A percentile compares a stretch with the other conserved stretches of the same genome.
These are phyloP conservation scores for Venustaconcha ellipsiformis DNA, from an alignment of 1,140 invertebrate species.

Conservation along the genomic window DNA sequence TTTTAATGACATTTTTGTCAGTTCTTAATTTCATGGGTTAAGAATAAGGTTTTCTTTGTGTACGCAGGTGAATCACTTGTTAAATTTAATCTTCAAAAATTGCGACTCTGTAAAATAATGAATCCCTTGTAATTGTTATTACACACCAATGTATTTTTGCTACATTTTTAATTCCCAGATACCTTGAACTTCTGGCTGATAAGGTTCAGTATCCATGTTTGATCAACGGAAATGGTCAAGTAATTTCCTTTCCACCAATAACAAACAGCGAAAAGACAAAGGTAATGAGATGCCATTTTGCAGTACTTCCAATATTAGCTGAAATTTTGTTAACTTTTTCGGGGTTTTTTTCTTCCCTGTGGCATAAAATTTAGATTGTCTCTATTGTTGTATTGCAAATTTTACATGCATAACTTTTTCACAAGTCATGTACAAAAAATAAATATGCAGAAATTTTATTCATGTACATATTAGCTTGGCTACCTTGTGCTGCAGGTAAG, in stretches of 20 bases:
- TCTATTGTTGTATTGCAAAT: no score
- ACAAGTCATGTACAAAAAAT: no score
- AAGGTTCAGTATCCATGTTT: conserved; percentile 81
- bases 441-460: no score
- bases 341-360: background rate
- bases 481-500: no score
- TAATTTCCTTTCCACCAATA: conserved; percentile 87
- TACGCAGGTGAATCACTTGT: background rate
- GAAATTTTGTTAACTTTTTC: background rate
- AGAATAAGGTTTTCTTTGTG: background rate
- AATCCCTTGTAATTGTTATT: background rate
- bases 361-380: background rate
- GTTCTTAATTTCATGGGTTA: no score
- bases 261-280: conserved; percentile 85
- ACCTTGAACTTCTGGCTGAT: conserved; percentile 82
- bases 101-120: background rate
- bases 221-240: conserved; percentile 73
- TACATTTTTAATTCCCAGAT: conserved; percentile 65
- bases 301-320: background rate
- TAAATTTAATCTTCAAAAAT: background rate
- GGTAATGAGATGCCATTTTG: conserved; percentile 66
- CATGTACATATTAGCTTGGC: no score
- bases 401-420: no score
- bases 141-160: background rate
- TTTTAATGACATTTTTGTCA: no score